Conservation (phyloP, 2,888 invertebrate genomes). For the Callimorpha dominula region DNA sequence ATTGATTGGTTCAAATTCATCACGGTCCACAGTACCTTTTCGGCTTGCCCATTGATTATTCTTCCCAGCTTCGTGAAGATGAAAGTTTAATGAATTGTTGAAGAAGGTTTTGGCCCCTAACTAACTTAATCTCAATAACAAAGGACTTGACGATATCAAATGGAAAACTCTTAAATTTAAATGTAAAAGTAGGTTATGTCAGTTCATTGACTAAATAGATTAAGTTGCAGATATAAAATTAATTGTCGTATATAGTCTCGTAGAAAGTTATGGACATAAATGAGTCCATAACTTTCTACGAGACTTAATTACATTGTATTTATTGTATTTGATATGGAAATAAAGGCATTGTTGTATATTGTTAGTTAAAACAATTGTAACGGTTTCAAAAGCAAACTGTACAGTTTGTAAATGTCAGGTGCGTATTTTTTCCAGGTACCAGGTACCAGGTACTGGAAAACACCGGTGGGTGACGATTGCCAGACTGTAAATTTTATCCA, state of each 20-base stretch:
- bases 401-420: too few species aligned
- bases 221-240: conserved; percentile 36
- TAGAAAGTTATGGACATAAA: not conserved
- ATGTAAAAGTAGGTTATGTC: conserved; percentile 31
- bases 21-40: conserved; percentile 58
- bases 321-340: too few species aligned
- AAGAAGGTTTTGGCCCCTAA: conserved; percentile 51
- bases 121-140: conserved; percentile 53
- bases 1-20: conserved; percentile 73
- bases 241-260: not conserved
- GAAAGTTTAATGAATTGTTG: conserved; percentile 61
- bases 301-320: too few species aligned
- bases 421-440: too few species aligned
- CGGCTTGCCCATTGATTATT: conserved; percentile 64
- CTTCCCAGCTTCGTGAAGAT: conserved; percentile 56
- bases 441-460: too few species aligned
- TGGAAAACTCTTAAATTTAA: conserved; percentile 48
- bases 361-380: too few species aligned
- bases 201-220: conserved; percentile 39
- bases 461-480: too few species aligned
- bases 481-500: too few species aligned
- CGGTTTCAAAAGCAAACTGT: too few species aligned
- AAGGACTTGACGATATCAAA: conserved; percentile 38
- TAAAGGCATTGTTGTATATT: too few species aligned
- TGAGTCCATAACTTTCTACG: too few species aligned